Conservation (phyloP, 2,113 vertebrate genomes). For the Pica pica region DNA sequence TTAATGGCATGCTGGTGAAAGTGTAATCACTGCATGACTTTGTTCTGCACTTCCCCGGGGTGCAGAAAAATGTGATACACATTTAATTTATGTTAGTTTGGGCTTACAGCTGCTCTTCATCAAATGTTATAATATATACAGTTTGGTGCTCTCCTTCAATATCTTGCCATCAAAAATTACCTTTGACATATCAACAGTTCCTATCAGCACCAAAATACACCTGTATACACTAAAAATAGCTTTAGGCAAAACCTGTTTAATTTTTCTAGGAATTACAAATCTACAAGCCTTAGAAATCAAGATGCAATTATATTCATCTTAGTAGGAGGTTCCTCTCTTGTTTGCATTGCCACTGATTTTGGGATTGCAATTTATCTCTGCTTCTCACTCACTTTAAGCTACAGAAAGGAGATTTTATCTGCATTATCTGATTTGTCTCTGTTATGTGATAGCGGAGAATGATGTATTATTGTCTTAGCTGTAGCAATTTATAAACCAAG, state of each 20-base stretch:
- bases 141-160: slow-evolving; percentile 33
- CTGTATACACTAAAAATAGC: slow-evolving; percentile 25
- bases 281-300: slow-evolving; percentile 12
- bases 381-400: background rate
- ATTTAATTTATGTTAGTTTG: slow-evolving; percentile 66
- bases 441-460: background rate
- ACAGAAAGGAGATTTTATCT: slow-evolving; percentile 4
- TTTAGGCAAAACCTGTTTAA: background rate
- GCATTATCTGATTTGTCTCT: slow-evolving; percentile 23
- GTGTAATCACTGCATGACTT: slow-evolving; percentile 53
- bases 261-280: slow-evolving; percentile 31
- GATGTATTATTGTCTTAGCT: slow-evolving; percentile 12
- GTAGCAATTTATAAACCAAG: slow-evolving; percentile 6
- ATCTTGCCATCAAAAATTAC: slow-evolving; percentile 37
- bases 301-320: background rate
- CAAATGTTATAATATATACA: slow-evolving; percentile 52
- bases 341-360: background rate
- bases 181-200: slow-evolving; percentile 28
- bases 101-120: slow-evolving; percentile 50
- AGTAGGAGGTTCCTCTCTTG: background rate
- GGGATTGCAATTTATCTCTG: background rate
- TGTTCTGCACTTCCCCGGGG: slow-evolving; percentile 41
- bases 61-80: slow-evolving; percentile 44
- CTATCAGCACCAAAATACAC: slow-evolving; percentile 25
- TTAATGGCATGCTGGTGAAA: slow-evolving; percentile 60